phyloP scores from a whole-genome alignment of 2,797 vertebrate genomes.

The Sylvilagus floridanus region DNA sequence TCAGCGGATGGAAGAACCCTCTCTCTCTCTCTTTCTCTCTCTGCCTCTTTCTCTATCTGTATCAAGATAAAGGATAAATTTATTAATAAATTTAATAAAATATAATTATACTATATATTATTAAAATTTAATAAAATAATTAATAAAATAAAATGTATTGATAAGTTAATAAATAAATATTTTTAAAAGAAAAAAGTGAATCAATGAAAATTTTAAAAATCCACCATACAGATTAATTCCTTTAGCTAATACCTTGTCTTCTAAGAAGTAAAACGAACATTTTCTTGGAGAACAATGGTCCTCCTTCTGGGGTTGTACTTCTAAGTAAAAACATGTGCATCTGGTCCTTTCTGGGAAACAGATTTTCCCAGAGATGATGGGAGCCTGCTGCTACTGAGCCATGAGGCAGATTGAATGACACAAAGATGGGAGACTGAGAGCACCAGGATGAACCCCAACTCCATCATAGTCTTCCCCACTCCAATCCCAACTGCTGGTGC shows the following conservation, averaged over 20 bases:
- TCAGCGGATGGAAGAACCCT: no score
- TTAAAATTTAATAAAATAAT: no score
- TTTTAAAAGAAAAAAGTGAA: no score
- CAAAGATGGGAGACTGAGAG: not conserved
- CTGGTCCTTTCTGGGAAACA: conserved; percentile 52
- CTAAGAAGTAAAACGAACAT: conserved; percentile 35
- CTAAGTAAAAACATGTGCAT: conserved; percentile 60
- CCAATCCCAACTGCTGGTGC: conserved; percentile 65
- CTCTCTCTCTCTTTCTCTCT: no score
- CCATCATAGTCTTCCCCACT: conserved; percentile 60
- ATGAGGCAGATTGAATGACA: conserved; percentile 33
- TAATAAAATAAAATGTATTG: no score
- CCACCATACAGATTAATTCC: not conserved
- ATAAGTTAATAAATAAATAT: no score
- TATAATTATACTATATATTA: no score
- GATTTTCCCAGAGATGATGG: conserved; percentile 40
- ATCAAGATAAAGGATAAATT: no score
- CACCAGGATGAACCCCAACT: conserved; percentile 68
- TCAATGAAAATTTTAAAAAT: not conserved
- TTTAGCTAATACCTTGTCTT: conserved; percentile 52
- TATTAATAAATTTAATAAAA: no score
- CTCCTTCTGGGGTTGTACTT: conserved; percentile 36
- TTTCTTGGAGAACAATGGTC: not conserved
- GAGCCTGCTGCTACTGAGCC: not conserved
- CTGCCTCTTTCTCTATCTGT: no score